A percentile compares a stretch with the other conserved stretches of the same genome.
phyloP scores from a whole-genome alignment of 2,797 vertebrate species.

The Diglossa cyanea region DNA sequence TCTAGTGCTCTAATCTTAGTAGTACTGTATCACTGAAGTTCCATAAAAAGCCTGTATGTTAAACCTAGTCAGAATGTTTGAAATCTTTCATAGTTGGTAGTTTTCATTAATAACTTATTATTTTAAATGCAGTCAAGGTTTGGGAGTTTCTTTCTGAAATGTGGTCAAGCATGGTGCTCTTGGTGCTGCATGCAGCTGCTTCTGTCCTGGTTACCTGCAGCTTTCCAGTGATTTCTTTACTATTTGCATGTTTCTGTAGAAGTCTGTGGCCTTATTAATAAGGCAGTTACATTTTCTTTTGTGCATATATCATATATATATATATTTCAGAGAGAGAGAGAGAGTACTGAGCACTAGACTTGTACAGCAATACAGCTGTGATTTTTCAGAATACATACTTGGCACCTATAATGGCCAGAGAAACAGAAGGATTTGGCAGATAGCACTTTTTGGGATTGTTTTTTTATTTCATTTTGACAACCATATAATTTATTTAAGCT shows the following conservation, averaged over 20 bases:
- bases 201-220: neutral
- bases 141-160: neutral
- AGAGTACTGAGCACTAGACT: neutral
- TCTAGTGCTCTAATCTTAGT: neutral
- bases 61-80: neutral
- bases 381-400: neutral
- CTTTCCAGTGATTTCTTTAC: neutral
- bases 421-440: neutral
- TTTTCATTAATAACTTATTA: neutral
- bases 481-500: neutral
- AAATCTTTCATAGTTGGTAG: neutral
- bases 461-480: neutral
- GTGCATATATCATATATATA: neutral
- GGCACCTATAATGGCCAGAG: neutral
- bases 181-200: neutral
- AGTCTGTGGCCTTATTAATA: neutral
- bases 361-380: neutral
- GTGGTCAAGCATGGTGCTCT: neutral
- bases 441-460: accelerated
- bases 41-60: neutral
- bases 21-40: neutral
- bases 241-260: neutral
- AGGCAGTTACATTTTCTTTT: neutral
- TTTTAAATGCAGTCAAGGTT: neutral
- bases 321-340: too few relatives aligned